A percentile compares a stretch with the other conserved stretches of the same genome.
These are phyloP conservation scores for Octopus bimaculoides DNA, from an alignment of 1,140 invertebrate genomes.

Conservation along the genomic window DNA sequence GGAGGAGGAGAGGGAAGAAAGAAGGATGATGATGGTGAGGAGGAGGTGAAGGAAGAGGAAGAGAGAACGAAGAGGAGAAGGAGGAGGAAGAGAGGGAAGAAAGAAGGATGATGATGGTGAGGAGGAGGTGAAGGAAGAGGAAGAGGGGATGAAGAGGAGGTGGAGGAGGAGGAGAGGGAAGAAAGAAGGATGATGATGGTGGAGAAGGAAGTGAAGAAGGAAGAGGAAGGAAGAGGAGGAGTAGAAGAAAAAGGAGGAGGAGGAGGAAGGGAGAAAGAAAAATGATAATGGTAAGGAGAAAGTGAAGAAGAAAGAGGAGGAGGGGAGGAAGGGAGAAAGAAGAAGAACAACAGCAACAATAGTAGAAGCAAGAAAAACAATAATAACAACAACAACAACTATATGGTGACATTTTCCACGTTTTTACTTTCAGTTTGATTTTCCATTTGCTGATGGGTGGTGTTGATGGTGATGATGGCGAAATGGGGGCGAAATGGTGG, in stretches of 20 bases:
- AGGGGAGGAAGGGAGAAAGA: neutral
- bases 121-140: neutral
- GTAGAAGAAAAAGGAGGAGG: neutral
- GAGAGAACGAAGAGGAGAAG: neutral
- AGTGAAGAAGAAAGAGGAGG: neutral
- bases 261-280: neutral
- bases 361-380: no score
- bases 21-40: neutral
- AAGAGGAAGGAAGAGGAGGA: neutral
- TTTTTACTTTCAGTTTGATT: no score
- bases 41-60: neutral
- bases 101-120: neutral
- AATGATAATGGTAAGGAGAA: neutral
- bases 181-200: neutral
- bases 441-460: no score
- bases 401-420: no score
- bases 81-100: neutral
- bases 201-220: neutral
- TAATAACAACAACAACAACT: no score
- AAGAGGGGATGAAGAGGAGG: neutral
- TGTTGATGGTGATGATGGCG: no score
- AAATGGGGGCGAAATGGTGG: no score
- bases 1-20: neutral
- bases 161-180: neutral
- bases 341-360: neutral